These are phyloP conservation scores for Opisthograptis luteolata DNA, from an alignment of 2,888 invertebrate genomes.

Conservation along the genomic window DNA sequence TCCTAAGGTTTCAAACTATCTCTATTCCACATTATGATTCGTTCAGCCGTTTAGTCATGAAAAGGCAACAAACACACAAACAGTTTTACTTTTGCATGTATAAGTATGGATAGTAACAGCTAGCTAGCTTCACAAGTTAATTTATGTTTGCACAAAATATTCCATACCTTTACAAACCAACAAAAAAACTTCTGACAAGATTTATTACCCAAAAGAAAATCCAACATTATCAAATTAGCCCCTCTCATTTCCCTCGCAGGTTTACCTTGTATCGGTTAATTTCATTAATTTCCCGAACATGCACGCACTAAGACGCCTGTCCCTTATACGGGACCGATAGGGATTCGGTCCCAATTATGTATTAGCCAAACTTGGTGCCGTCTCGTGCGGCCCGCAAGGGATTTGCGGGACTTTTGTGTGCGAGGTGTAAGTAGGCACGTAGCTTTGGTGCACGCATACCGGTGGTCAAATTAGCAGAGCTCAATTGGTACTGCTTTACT, in stretches of 20 bases:
- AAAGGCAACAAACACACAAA: too few relatives aligned
- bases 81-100: too few relatives aligned
- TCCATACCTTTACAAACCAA: too few relatives aligned
- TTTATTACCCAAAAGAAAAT: constrained; percentile 29
- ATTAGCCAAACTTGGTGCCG: constrained; percentile 74
- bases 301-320: constrained; percentile 76
- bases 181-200: constrained; percentile 6
- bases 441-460: constrained; percentile 8
- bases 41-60: too few relatives aligned
- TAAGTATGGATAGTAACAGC: too few relatives aligned
- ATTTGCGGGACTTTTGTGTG: constrained; percentile 52
- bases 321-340: constrained; percentile 68
- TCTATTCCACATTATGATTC: too few relatives aligned
- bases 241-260: constrained; percentile 52
- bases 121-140: too few relatives aligned
- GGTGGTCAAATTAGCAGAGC: background rate
- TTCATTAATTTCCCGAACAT: constrained; percentile 76
- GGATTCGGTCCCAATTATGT: constrained; percentile 81
- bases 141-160: too few relatives aligned
- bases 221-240: constrained; percentile 41
- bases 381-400: constrained; percentile 60
- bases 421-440: constrained; percentile 8
- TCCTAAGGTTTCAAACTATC: too few relatives aligned
- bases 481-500: background rate
- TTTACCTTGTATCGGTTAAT: constrained; percentile 72